These are phyloP conservation scores for Sipha flava DNA, from an alignment of 1,140 invertebrate genomes.

Conservation along the genomic window DNA sequence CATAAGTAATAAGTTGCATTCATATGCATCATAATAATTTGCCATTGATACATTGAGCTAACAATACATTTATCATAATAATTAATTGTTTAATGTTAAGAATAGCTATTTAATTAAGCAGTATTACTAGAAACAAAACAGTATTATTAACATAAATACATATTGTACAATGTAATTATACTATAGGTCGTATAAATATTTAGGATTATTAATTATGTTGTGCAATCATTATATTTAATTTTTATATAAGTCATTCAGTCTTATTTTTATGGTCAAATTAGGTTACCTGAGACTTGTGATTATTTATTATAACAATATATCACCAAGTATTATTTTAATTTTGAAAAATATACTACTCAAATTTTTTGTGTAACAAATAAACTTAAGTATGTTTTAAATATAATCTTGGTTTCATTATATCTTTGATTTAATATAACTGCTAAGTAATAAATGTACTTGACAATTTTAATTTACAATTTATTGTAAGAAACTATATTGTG, in stretches of 20 bases:
- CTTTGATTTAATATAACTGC: no score
- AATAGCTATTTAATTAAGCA: background rate
- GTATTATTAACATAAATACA: background rate
- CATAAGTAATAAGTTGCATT: background rate
- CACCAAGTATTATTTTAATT: background rate
- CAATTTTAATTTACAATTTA: no score
- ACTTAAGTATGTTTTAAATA: no score
- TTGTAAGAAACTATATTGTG: no score
- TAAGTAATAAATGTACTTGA: no score
- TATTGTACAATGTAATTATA: background rate
- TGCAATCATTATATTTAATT: background rate
- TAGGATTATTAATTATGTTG: background rate
- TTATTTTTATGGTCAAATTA: background rate
- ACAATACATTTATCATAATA: background rate
- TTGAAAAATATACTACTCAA: background rate
- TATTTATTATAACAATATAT: background rate
- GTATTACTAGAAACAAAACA: conserved; percentile 16
- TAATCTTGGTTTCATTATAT: no score
- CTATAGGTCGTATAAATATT: background rate
- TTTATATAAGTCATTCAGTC: background rate
- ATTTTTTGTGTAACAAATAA: background rate
- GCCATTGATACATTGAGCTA: background rate
- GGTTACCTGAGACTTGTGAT: background rate
- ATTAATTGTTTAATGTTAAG: background rate
- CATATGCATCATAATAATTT: background rate